Evolutionary conservation across 2,797 vertebrate genomes (phyloP), one percentile per base, ranked within the genome.

Genomic region (Amblyraja radiata): DNA sequence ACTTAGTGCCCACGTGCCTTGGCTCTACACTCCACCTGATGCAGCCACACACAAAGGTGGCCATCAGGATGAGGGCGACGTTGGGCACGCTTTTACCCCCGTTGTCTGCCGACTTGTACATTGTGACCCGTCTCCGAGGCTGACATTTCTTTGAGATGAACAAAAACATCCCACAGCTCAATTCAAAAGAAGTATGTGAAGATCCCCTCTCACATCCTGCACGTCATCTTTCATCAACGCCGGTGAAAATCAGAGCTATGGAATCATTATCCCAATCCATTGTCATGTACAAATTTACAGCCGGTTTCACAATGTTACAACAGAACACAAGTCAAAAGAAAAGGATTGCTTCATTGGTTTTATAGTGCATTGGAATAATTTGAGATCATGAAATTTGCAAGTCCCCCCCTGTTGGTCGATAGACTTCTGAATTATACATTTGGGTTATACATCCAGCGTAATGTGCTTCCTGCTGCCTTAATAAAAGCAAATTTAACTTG

Each of bases 401-500:
- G 54, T 25, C 23, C 58, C 32, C 46, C 16, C 18, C 84, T 8
- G 61, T 18, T 88, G 28, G 4, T 65, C 13, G 14, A 32, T 88
- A 32, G 84, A 88, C 13, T 88, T 88, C 61, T 88, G 63, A 65
- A 88, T 65, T 32, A 18, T 88, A 65, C 61, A 65, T 65, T 88
- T 88, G 61, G 28, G 32, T 65, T n/a, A 65, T 18, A 88, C 88
- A 88, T 65, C 6, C 84, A 65, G 84, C 9, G 18, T 63, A 65
- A 68, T 32, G 61, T 88, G n/a, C 32, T 65, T 16, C 14, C 63
- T 6, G 28, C 61, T 61, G 25, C 54, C 25, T n/a, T n/a, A 8
- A 63, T 14, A 28, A 63, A 83, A 58, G 23, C 28, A 13, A 84
- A 13, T 84, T 84, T 80, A 39, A 1, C 0, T 0, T 58, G 2